Evolutionary conservation across 2,888 invertebrate genomes (phyloP).

Genomic region (Nemotelus nigrinus): DNA sequence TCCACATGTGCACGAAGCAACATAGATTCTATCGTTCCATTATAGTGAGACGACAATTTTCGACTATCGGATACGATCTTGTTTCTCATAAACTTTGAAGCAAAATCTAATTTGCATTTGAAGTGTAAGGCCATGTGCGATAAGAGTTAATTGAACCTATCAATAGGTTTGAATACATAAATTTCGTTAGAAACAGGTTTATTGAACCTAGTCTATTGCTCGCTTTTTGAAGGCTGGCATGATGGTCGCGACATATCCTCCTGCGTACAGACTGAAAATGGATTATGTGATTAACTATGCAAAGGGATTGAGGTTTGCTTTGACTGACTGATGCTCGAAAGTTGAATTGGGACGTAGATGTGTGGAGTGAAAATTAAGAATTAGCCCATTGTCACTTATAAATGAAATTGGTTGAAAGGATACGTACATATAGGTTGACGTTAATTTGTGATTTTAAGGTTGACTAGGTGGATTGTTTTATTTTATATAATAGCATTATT

Average conservation of each 20-base stretch:
- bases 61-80: slow-evolving; percentile 27
- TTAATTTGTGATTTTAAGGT: slow-evolving; percentile 2
- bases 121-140: slow-evolving; percentile 41
- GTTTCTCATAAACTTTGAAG: slow-evolving; percentile 28
- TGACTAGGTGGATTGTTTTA: neutral
- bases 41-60: neutral
- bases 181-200: slow-evolving; percentile 14
- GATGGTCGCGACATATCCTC: too few species aligned
- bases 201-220: neutral
- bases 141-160: slow-evolving; percentile 47
- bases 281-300: too few species aligned
- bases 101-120: slow-evolving; percentile 46
- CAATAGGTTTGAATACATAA: slow-evolving; percentile 38
- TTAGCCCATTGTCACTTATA: too few species aligned
- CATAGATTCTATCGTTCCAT: slow-evolving; percentile 8
- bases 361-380: too few species aligned
- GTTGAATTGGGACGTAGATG: too few species aligned
- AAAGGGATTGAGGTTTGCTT: too few species aligned
- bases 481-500: too few species aligned
- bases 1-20: neutral
- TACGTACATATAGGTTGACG: neutral
- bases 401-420: too few species aligned
- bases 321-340: too few species aligned
- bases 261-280: too few species aligned
- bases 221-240: too few species aligned